These are phyloP conservation scores for Autographa gamma DNA, from an alignment of 2,888 invertebrate genomes.

Conservation along the genomic window DNA sequence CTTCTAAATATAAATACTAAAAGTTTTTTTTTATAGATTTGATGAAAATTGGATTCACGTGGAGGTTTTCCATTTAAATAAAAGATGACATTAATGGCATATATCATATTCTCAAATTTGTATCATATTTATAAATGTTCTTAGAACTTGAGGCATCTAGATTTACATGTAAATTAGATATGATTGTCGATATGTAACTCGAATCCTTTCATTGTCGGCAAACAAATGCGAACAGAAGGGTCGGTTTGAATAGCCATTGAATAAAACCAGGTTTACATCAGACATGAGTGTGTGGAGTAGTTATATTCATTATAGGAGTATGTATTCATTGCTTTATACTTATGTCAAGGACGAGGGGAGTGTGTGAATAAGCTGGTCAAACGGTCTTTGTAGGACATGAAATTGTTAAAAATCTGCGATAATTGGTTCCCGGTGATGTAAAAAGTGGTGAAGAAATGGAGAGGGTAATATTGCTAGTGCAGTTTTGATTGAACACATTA, in stretches of 20 bases:
- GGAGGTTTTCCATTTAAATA: too few relatives aligned
- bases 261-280: background rate
- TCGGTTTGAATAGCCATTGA: slow-evolving; percentile 30
- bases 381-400: background rate
- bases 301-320: slow-evolving; percentile 12
- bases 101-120: too few relatives aligned
- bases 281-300: background rate
- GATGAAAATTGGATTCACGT: too few relatives aligned
- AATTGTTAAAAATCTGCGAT: background rate
- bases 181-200: background rate
- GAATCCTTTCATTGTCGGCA: too few relatives aligned
- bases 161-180: background rate
- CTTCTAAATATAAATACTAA: too few relatives aligned
- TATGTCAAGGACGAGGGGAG: slow-evolving; percentile 20
- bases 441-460: too few relatives aligned
- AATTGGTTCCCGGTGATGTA: too few relatives aligned
- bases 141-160: background rate
- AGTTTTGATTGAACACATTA: too few relatives aligned
- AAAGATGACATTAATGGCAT: too few relatives aligned
- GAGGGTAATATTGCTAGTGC: too few relatives aligned
- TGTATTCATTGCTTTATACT: slow-evolving; percentile 14
- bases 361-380: background rate
- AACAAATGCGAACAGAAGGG: slow-evolving; percentile 10
- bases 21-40: too few relatives aligned
- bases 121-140: too few relatives aligned